Base-by-base conservation (phyloP, 2,888 invertebrate genomes). In the Microctonus aethiopoides region DNA sequence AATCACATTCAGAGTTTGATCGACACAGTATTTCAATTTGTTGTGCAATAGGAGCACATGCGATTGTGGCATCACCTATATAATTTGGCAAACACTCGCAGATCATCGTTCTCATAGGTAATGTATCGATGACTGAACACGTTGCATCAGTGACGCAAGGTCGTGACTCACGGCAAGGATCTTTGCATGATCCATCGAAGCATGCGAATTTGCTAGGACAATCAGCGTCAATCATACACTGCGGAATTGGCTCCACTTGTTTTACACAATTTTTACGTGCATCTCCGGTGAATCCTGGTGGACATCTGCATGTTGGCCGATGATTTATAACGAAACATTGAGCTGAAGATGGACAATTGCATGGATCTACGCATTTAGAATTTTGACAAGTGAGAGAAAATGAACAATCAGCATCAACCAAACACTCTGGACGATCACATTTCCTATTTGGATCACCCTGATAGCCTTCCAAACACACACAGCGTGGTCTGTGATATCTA, bases 201-300 rank as follows among this genome's bases (percentile, higher is more conserved):
- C 96, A 97, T 51, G 95, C 95, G 75, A 94, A 85, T 82, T 92
- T 93, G 75, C 94, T 93, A n/a, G 95, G 91, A 82, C 96, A 96
- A 77, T 95, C 95, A 0, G 92, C 93, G 80, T 96, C 95, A 79
- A 90, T 89, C 79, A 90, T 91, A 84, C 96, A 96, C 83, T 93
- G 91, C 16, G 91, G 88, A 76, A 89, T 85, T 54, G 87, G 89
- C 65, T 88, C 83, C 59, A 89, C 90, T 87, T 89, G 88, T 86
- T 84, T 86, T 74, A 87, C 88, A 82, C 95, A 96, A 72, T 89
- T 88, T 32, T 88, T 87, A 75, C 91, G 89, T 9, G 95, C 94
- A 86, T 96, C 92, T 74, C 96, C 96, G 69, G 88, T 89, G 76
- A 93, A 94, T 16, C 95, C 95, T 56, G 94, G 91, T 46, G 95